These are phyloP conservation scores for Corydoras sp. DNA, from an alignment of 2,113 vertebrate species.

Conservation along the genomic window DNA sequence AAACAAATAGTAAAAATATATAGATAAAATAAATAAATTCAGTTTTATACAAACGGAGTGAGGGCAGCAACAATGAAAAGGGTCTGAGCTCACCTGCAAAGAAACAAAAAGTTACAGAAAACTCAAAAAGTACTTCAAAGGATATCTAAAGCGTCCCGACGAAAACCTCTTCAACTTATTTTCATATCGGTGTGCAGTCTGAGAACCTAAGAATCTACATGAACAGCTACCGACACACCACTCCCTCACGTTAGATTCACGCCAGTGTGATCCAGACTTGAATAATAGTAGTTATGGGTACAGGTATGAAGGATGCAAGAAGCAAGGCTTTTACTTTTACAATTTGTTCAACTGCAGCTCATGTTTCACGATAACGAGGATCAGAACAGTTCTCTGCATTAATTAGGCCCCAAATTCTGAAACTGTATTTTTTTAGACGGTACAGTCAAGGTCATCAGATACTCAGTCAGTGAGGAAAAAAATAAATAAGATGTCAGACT, in stretches of 20 bases:
- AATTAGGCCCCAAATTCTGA: neutral
- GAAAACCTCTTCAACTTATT: neutral
- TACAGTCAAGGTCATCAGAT: neutral
- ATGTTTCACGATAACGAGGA: neutral
- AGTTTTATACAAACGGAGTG: constrained; percentile 52
- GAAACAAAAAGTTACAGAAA: constrained; percentile 41
- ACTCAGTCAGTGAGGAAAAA: neutral
- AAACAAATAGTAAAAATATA: constrained; percentile 68
- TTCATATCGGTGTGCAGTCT: too few species aligned
- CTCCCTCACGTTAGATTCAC: too few species aligned
- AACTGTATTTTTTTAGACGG: neutral
- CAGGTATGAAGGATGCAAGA: too few species aligned
- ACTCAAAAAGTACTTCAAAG: constrained; percentile 40
- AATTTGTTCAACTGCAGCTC: neutral
- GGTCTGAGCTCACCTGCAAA: constrained; percentile 53
- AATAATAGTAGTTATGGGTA: too few species aligned
- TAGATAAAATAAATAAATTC: constrained; percentile 73
- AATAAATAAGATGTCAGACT: constrained; percentile 12
- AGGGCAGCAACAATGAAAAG: constrained; percentile 44
- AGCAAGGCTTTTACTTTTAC: too few species aligned
- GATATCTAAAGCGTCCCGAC: constrained; percentile 15
- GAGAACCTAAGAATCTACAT: too few species aligned
- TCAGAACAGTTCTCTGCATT: neutral
- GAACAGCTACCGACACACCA: too few species aligned
- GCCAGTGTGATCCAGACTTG: too few species aligned